Evolutionary conservation across 1,140 invertebrate genomes (phyloP), one percentile per base, ranked within the genome.

Genomic region (Drosophila pruinosa): DNA sequence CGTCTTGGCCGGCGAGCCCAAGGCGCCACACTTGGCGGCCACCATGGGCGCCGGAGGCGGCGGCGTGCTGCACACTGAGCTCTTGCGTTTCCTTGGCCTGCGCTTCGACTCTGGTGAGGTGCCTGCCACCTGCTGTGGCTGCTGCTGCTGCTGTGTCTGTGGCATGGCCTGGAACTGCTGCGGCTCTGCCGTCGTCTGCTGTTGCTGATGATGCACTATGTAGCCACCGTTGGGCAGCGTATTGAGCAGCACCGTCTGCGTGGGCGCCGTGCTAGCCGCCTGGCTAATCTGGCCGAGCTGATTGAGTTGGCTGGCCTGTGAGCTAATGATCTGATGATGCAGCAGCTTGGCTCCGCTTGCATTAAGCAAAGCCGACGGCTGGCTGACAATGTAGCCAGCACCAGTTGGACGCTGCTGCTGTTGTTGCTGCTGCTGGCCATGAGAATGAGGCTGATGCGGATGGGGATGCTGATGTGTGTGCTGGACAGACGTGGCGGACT

Each of bases 201-300:
- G 62, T 12, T 54, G 54, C 2, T 95, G 93, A 4, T 95, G 95
- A 89, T 97, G 96, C 45, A 97, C 94, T 5, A 96, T 93, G 47
- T 96, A 95, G 0, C 96, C 96, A 0, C 96, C 96, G 14, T 95
- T 94, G 67, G 95, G 95, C 67, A 97, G 92, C 0, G 96, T 95
- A 79, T 97, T 97, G 0, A 97, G 95, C 6, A 98, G 92, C 1
- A 97, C 95, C 0, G 95, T 95, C 12, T 95, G 95, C 12, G 65
- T 57, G 2, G 45, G 61, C 34, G 38, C 17, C 2, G 72, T 17
- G 4, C 48, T 2, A 62, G 26, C 21, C n/a, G 79, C 71, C 19
- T 64, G 70, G 94, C 94, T 4, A 0, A 93, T 92, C 5, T 64
- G 70, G 94, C 94, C 3, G 0, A 93, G 92, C 5, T 94, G 43